Evolutionary conservation across 2,113 vertebrate species (phyloP), one percentile per base, ranked within the genome.

Genomic region (Sula dactylatra): DNA sequence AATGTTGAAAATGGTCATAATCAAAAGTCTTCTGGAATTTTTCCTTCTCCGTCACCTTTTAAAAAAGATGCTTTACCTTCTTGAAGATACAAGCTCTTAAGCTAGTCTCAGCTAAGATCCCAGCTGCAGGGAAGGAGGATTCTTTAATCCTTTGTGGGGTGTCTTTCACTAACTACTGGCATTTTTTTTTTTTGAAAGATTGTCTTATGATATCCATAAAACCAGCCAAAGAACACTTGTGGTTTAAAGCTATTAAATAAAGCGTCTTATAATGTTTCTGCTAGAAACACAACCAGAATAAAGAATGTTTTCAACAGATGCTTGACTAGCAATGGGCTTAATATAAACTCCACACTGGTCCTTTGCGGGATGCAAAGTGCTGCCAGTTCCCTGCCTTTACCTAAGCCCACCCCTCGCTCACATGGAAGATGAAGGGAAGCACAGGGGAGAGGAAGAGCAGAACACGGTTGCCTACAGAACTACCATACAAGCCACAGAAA

Each of bases 401-500:
- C 29, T 47, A 77, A 87, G 67, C 65, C 83, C 69, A 77, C 55
- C 80, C 78, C 72, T 80, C 0, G 2, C 70, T 91, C 69, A 69
- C 2, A 15, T 19, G 79, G 93, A 93, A 82, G 94, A 86, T 70
- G 94, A 96, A 93, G 88, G 79, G 89, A 94, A 92, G 88, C 69
- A 50, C 38, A 74, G 65, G 78, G 88, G 79, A 92, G 80, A 87
- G 82, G 88, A 95, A 71, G 22, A 90, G 56, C 80, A 94, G 88
- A 84, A 74, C 77, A 73, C 25, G 5, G 79, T 59, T 88, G 67
- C 72, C 97, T 96, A 83, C 36, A 73, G 93, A 96, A 93, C 95
- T 90, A 95, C 73, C 7, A 7, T 79, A 94, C 82, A 95, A 95
- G 94, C 92, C 94, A 96, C 93, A 92, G 92, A 89, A 88, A 71